phyloP scores from a whole-genome alignment of 2,888 invertebrate species.

The Spicauda simplicius region DNA sequence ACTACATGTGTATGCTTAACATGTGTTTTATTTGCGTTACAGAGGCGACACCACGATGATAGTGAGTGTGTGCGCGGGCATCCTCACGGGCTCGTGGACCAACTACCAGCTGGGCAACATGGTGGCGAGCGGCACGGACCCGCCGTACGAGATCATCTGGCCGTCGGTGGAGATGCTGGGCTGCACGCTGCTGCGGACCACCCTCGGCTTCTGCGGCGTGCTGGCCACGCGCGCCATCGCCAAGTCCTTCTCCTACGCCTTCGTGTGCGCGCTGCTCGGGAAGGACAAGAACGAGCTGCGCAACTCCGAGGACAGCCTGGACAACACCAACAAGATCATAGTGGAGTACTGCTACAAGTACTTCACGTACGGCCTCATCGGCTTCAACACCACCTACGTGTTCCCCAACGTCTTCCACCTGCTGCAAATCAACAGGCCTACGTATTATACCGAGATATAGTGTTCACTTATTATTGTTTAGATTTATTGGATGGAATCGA shows the following conservation, averaged over 20 bases:
- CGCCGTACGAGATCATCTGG: slow-evolving; percentile 92
- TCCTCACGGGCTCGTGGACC: slow-evolving; percentile 92
- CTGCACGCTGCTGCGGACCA: slow-evolving; percentile 87
- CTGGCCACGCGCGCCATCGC: slow-evolving; percentile 87
- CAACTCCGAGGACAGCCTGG: slow-evolving; percentile 86
- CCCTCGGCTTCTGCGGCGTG: slow-evolving; percentile 91
- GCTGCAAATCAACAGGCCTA: slow-evolving; percentile 91
- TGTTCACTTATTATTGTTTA: too few relatives aligned
- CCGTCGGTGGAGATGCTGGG: slow-evolving; percentile 90
- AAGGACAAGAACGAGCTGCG: slow-evolving; percentile 87
- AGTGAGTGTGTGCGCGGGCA: slow-evolving; percentile 91
- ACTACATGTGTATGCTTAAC: too few relatives aligned
- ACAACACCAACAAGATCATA: slow-evolving; percentile 89
- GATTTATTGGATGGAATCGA: too few relatives aligned
- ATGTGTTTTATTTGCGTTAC: slow-evolving; percentile 57
- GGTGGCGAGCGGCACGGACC: slow-evolving; percentile 84
- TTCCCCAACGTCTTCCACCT: slow-evolving; percentile 91
- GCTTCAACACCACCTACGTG: slow-evolving; percentile 90
- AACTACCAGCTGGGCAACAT: slow-evolving; percentile 92
- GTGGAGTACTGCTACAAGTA: slow-evolving; percentile 94
- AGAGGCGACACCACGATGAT: slow-evolving; percentile 96
- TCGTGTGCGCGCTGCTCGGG: slow-evolving; percentile 88
- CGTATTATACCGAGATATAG: slow-evolving; percentile 94
- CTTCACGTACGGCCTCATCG: slow-evolving; percentile 91
- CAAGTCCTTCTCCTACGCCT: slow-evolving; percentile 88